These are phyloP conservation scores for Prosopocoilus inquinatus DNA, from an alignment of 2,888 invertebrate genomes.

Conservation along the genomic window DNA sequence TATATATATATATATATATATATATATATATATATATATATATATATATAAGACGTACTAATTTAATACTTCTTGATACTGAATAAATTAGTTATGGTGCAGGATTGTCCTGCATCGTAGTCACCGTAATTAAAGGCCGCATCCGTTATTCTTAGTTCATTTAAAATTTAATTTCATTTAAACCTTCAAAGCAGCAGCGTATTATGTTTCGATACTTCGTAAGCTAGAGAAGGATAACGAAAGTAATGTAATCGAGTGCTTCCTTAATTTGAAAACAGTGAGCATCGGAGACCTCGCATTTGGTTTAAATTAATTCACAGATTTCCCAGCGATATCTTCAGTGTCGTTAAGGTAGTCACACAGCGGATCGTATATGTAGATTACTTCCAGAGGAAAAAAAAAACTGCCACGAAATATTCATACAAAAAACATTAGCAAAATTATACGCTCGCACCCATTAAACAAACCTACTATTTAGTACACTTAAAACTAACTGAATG, in stretches of 20 bases:
- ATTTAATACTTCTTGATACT: constrained; percentile 15
- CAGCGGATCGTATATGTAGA: constrained; percentile 29
- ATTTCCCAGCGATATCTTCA: constrained; percentile 31
- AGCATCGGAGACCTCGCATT: constrained; percentile 28
- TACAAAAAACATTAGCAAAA: too few relatives aligned
- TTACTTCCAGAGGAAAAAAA: constrained; percentile 6
- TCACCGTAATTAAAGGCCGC: constrained; percentile 29
- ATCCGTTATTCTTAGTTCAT: constrained; percentile 32
- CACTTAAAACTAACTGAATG: too few relatives aligned
- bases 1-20: too few relatives aligned
- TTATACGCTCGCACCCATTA: too few relatives aligned
- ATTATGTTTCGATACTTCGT: constrained; percentile 6
- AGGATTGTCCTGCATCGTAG: constrained; percentile 30
- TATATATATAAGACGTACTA: not conserved
- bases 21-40: too few relatives aligned
- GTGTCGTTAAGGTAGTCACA: constrained; percentile 31
- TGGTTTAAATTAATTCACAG: constrained; percentile 27
- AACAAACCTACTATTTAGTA: too few relatives aligned
- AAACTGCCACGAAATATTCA: not conserved
- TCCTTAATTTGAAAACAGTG: constrained; percentile 24
- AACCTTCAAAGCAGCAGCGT: constrained; percentile 17
- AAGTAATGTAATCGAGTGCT: constrained; percentile 21
- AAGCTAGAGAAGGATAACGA: constrained; percentile 17
- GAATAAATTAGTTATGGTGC: constrained; percentile 32
- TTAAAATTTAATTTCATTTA: constrained; percentile 28